Conservation (phyloP, 2,888 invertebrate species). For the Hipparchia sbordonii region DNA sequence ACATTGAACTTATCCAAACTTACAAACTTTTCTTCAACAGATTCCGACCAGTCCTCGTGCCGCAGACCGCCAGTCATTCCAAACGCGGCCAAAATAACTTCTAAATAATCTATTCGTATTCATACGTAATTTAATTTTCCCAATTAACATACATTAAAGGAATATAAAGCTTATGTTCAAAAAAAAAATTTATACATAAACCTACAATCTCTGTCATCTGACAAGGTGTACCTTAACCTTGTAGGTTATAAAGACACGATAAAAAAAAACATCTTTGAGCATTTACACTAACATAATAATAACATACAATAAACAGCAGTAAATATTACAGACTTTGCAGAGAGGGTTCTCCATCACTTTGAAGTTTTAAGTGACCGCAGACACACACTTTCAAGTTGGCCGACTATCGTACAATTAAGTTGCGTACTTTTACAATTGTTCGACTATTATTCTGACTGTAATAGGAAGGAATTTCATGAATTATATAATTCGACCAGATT, state of each 20-base stretch:
- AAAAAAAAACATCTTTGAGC: conserved; percentile 12
- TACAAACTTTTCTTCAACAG: too few relatives aligned
- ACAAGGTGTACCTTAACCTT: not conserved
- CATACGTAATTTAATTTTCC: conserved; percentile 1
- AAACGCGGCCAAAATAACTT: conserved; percentile 10
- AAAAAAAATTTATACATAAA: not conserved
- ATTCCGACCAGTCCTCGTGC: not conserved
- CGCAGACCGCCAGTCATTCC: conserved; percentile 7
- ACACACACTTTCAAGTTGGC: too few relatives aligned
- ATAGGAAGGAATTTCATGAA: too few relatives aligned
- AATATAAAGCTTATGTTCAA: not conserved
- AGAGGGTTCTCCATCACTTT: too few relatives aligned
- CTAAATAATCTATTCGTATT: not conserved
- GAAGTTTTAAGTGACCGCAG: too few relatives aligned
- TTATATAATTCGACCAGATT: too few relatives aligned
- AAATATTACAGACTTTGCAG: too few relatives aligned
- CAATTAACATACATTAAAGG: not conserved
- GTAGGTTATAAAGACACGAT: not conserved
- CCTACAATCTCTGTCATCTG: conserved; percentile 4
- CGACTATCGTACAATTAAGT: too few relatives aligned
- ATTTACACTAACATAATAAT: conserved; percentile 8
- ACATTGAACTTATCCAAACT: too few relatives aligned
- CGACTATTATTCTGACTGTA: too few relatives aligned
- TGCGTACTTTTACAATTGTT: too few relatives aligned
- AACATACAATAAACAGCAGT: too few relatives aligned